phyloP scores from a whole-genome alignment of 2,113 vertebrate species.

The Fregetta grallaria region DNA sequence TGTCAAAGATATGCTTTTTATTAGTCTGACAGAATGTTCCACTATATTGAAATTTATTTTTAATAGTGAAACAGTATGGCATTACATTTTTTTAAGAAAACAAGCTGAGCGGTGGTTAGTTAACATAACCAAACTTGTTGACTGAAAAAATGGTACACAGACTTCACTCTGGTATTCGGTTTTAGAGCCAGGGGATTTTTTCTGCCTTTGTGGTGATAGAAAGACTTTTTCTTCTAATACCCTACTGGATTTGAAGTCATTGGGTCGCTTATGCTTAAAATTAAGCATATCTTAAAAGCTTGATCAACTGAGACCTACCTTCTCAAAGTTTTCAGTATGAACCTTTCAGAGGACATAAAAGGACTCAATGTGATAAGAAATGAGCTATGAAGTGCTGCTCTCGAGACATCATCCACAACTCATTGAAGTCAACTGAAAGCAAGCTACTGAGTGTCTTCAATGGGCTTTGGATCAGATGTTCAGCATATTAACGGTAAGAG shows the following conservation, averaged over 20 bases:
- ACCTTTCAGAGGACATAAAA: neutral
- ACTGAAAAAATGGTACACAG: neutral
- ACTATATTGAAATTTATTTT: neutral
- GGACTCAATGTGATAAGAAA: neutral
- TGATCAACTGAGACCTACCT: neutral
- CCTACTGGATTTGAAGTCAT: neutral
- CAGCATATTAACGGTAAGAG: fast-evolving
- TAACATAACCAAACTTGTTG: neutral
- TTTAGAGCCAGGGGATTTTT: neutral
- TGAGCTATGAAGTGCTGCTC: neutral
- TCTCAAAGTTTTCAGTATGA: neutral
- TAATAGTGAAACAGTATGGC: neutral
- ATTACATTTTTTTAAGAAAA: neutral
- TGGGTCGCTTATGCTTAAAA: neutral
- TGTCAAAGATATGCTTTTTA: neutral
- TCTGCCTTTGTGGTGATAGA: neutral
- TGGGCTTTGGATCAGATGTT: neutral
- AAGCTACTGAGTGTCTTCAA: neutral
- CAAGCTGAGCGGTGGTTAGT: neutral
- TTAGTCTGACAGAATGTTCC: neutral
- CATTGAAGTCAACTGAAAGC: neutral
- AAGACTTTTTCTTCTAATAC: neutral
- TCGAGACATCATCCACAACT: neutral
- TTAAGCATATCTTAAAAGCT: neutral
- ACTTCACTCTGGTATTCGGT: fast-evolving